A percentile compares a stretch with the other conserved stretches of the same genome.
Evolutionary conservation across 2,797 vertebrate species (phyloP).

Genomic region (Mormyrus hasselquistii): DNA sequence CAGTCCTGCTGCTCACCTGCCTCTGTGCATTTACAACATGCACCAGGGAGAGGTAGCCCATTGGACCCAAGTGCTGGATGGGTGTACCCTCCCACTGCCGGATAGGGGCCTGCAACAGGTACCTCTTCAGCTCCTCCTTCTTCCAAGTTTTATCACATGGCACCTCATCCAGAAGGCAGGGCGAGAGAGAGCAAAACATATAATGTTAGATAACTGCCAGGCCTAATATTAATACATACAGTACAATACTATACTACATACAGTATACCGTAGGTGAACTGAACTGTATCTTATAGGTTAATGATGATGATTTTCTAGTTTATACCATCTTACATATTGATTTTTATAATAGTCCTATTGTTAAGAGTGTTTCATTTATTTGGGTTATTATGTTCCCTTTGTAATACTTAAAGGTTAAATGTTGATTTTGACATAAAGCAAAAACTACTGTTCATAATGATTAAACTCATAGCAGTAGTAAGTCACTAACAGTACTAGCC

Average conservation of each 20-base stretch:
- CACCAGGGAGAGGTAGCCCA: conserved; percentile 58
- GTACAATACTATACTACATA: background rate
- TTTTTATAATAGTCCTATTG: background rate
- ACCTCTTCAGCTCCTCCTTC: conserved; percentile 63
- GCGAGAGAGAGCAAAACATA: background rate
- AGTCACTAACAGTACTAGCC: background rate
- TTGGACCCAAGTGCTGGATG: conserved; percentile 72
- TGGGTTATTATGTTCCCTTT: background rate
- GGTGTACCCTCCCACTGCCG: conserved; percentile 69
- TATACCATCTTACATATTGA: background rate
- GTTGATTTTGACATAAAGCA: background rate
- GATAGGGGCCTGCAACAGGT: conserved; percentile 58
- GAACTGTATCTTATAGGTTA: background rate
- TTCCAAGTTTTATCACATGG: conserved; percentile 75
- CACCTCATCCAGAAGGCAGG: conserved; percentile 46
- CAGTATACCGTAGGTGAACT: background rate
- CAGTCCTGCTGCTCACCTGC: conserved; percentile 46
- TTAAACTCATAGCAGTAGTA: background rate
- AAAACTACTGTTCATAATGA: background rate
- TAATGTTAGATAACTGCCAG: background rate
- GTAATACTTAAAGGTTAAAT: background rate
- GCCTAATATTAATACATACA: background rate
- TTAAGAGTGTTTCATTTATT: background rate
- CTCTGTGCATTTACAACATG: conserved; percentile 54
- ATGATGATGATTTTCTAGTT: background rate